Evolutionary conservation across 2,888 invertebrate species (phyloP), one percentile per base, ranked within the genome.

Genomic region (Euplagia quadripunctaria): DNA sequence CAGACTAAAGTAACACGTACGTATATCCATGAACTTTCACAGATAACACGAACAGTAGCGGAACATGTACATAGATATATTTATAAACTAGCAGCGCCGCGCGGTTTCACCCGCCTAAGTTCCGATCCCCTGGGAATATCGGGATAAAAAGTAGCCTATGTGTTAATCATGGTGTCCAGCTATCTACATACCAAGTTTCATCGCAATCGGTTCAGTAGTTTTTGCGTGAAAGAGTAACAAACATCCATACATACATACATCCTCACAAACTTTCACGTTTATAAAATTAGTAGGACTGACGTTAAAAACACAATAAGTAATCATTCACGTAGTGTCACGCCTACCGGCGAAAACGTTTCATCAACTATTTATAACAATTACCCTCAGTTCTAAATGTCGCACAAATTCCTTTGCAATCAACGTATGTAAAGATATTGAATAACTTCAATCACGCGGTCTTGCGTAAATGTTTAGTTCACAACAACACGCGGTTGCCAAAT

Each of bases 381-480:
- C 58, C 58, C 12, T 61, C 58, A 20, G 58, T 20, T n/a, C 20
- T 11, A 61, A 61, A 55, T 55, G 17, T 55, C 55, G 11, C 4
- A 20, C 55, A 55, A 55, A 58, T 61, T 20, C 14, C 20, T 12
- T 12, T 12, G 11, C 20, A 20, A 61, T 61, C 58, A 20, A 61
- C 31, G 12, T 61, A 20, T 12, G 12, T 20, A 11, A 20, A 52
- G n/a, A 55, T 55, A 55, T 31, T 31, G 31, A 31, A 31, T 31
- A 61, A 1, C 31, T 20, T 20, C 11, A 31, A 31, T 31, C 31
- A 61, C 58, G 58, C 20, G 42, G 12, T 20, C 16, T 43, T 61
- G 12, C 72, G 74, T 71, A 73, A 66, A 69, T n/a, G 55, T 51
- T 67, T 70, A 76, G 79, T 79, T 16, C 64, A 73, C 31, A 31